Evolutionary conservation across 2,888 invertebrate species (phyloP).

Genomic region (Sminthurinus aureus): DNA sequence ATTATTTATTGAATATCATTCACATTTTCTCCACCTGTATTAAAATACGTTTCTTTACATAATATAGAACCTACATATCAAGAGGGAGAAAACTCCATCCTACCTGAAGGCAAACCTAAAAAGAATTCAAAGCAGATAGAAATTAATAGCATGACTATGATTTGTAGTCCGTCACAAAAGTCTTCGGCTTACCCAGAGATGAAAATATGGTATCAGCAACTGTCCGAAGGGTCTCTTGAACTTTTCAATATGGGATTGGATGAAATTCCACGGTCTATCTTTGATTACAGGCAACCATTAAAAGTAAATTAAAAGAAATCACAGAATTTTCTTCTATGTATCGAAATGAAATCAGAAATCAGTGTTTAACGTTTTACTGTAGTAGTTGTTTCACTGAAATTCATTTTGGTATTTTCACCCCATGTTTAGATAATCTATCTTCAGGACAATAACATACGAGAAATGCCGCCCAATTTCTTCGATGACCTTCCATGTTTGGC

Average conservation of each 20-base stretch:
- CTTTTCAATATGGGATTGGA: slow-evolving; percentile 43
- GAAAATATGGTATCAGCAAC: not conserved
- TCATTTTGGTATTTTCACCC: slow-evolving; percentile 3
- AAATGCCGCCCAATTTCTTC: slow-evolving; percentile 50
- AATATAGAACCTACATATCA: too few species aligned
- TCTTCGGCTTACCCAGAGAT: not conserved
- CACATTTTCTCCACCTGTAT: too few species aligned
- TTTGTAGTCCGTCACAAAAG: not conserved
- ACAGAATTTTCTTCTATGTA: not conserved
- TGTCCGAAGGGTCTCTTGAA: slow-evolving; percentile 38
- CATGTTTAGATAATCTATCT: slow-evolving; percentile 44
- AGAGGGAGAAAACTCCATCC: too few species aligned
- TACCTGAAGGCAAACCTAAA: too few species aligned
- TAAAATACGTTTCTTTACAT: too few species aligned
- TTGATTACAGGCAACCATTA: slow-evolving; percentile 47
- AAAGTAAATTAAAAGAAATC: slow-evolving; percentile 28
- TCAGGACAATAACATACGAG: slow-evolving; percentile 43
- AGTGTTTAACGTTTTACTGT: not conserved
- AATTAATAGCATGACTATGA: not conserved
- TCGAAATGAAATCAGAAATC: not conserved
- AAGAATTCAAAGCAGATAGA: not conserved
- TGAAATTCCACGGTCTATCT: slow-evolving; percentile 44
- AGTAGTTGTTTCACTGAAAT: not conserved
- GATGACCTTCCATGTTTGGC: slow-evolving; percentile 48
- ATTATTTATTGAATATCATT: too few species aligned